phyloP scores from a whole-genome alignment of 2,113 vertebrate genomes.

The Hyperopisus bebe region DNA sequence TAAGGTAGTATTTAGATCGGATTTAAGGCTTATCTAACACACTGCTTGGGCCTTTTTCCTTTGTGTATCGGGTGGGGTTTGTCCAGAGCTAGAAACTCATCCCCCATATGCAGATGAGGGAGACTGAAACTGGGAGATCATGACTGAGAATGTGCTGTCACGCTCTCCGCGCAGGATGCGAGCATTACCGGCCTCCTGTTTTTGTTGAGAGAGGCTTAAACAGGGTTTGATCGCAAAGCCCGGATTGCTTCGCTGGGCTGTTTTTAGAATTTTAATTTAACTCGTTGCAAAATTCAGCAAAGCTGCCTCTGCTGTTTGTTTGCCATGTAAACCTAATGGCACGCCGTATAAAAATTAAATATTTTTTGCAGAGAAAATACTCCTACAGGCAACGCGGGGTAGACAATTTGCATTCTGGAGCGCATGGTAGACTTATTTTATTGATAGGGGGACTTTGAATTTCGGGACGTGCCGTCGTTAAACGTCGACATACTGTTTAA shows the following conservation, averaged over 20 bases:
- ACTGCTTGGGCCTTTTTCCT: constrained; percentile 7
- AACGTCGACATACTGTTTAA: background rate
- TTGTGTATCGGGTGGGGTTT: background rate
- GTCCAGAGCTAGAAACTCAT: constrained; percentile 23
- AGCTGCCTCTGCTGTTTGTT: constrained; percentile 30
- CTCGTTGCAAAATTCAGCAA: background rate
- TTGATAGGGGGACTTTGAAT: background rate
- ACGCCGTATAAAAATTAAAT: background rate
- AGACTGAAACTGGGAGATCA: constrained; percentile 50
- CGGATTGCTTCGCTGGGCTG: constrained; percentile 55
- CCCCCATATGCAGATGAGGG: constrained; percentile 55
- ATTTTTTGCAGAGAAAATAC: background rate
- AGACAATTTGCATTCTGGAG: background rate
- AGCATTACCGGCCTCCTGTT: constrained; percentile 57
- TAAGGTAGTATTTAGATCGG: constrained; percentile 11
- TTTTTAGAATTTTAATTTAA: constrained; percentile 48
- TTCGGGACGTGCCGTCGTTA: background rate
- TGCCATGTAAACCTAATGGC: constrained; percentile 16
- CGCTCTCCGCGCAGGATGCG: constrained; percentile 49
- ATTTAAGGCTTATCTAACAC: constrained; percentile 16
- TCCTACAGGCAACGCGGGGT: background rate
- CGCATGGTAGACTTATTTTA: background rate
- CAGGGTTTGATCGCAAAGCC: constrained; percentile 53
- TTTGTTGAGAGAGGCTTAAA: constrained; percentile 58
- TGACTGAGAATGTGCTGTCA: constrained; percentile 41